phyloP scores from a whole-genome alignment of 2,113 vertebrate genomes.

The Dissostichus mawsoni region DNA sequence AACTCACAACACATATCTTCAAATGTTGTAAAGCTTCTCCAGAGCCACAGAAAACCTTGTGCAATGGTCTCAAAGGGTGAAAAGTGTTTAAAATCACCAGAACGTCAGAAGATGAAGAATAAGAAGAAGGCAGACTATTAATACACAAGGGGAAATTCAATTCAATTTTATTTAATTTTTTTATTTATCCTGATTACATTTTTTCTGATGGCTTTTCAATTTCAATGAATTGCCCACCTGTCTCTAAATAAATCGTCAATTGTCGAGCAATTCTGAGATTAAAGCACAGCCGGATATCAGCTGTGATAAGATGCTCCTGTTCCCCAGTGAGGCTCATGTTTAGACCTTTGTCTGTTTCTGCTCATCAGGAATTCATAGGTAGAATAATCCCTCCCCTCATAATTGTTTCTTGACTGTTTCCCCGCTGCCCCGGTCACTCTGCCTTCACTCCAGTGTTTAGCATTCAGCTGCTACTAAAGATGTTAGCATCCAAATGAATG shows the following conservation, averaged over 20 bases:
- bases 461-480: conserved; percentile 94
- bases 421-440: conserved; percentile 49
- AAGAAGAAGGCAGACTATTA: too few relatives aligned
- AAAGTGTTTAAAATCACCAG: too few relatives aligned
- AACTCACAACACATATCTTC: not conserved
- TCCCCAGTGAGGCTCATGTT: conserved; percentile 54
- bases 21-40: not conserved
- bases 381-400: conserved; percentile 72
- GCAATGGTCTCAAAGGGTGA: not conserved
- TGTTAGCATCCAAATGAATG: conserved; percentile 90
- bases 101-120: too few relatives aligned
- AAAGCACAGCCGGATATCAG: conserved; percentile 31
- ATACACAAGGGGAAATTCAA: too few relatives aligned
- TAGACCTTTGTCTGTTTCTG: conserved; percentile 62
- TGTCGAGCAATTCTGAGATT: conserved; percentile 18
- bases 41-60: not conserved
- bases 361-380: conserved; percentile 81
- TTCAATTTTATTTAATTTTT: too few relatives aligned
- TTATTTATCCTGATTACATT: not conserved
- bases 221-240: not conserved
- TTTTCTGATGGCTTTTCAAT: not conserved
- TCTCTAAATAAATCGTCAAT: conserved; percentile 12
- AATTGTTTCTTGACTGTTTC: conserved; percentile 70
- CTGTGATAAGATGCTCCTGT: conserved; percentile 20
- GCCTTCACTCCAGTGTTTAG: conserved; percentile 75